Conservation (phyloP, 2,113 vertebrate species). For the Neopipo cinnamomea region DNA sequence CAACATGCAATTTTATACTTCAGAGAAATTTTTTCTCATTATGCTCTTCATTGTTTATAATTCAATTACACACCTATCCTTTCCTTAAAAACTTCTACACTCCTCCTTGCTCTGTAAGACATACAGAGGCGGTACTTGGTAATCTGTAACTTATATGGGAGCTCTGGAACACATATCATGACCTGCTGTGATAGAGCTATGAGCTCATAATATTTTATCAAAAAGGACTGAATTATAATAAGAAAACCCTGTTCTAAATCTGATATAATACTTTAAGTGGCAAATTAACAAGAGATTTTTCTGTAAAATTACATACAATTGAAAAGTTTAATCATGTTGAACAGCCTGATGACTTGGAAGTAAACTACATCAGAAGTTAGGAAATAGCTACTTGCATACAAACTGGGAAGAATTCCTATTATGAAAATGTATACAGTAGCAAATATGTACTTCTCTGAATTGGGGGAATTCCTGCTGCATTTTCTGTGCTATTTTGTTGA, state of each 20-base stretch:
- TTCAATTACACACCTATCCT: not conserved
- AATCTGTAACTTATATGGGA: accelerated
- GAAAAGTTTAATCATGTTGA: not conserved
- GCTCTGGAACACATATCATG: not conserved
- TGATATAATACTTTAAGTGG: not conserved
- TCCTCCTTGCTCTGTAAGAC: not conserved
- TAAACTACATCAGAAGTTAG: not conserved
- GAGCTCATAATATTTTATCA: not conserved
- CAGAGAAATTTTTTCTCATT: not conserved
- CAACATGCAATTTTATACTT: not conserved
- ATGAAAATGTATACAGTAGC: not conserved
- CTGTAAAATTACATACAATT: not conserved
- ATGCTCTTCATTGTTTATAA: not conserved
- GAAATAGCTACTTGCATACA: not conserved
- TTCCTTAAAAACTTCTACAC: not conserved
- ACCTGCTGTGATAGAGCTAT: not conserved
- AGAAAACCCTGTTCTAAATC: not conserved
- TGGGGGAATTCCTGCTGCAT: not conserved
- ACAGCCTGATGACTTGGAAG: not conserved
- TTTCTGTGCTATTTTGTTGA: not conserved
- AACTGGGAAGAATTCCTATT: not conserved
- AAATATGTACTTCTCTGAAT: not conserved
- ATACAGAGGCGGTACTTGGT: not conserved
- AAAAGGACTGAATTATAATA: not conserved
- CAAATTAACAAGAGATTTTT: not conserved